Evolutionary conservation across 2,888 invertebrate species (phyloP), one percentile per base, ranked within the genome.

Genomic region (Choreutis nemorana): DNA sequence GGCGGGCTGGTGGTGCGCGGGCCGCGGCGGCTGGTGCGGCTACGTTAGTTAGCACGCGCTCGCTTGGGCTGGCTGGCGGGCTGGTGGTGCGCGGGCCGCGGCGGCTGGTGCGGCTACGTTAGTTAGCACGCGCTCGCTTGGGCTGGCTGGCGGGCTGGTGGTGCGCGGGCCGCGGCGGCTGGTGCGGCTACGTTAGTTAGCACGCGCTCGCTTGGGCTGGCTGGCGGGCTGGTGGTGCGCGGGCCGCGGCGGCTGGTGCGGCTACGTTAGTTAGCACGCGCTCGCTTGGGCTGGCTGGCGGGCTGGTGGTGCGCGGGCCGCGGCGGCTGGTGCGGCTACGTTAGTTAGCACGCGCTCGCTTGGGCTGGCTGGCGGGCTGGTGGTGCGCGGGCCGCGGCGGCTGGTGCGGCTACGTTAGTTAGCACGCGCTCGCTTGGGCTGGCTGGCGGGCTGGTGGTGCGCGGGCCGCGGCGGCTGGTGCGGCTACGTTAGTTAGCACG

Each of bases 261-360:
- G 9, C 14, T 14, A n/a, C n/a, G n/a, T n/a, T n/a, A 26, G 26
- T 26, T 26, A n/a, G 26, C 26, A 6, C 26, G 8, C 2, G 26
- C 26, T 8, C 26, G 4, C 26, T 26, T 26, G 8, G 14, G 14
- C n/a, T n/a, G n/a, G n/a, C n/a, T n/a, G n/a, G n/a, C n/a, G n/a
- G n/a, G n/a, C n/a, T n/a, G n/a, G 18, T 18, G 18, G 35, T 55
- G 57, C 9, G n/a, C n/a, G n/a, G 45, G 29, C 7, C 24, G 31
- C 20, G 36, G 10, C 21, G 29, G 28, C 32, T 50, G 45, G 11
- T 48, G 6, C 37, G 43, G 22, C 44, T 50, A 32, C 40, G 37
- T 44, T 39, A 51, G 44, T 26, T 44, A 47, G 26, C 51, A 55
- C 29, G 49, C 41, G 33, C 47, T 54, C 32, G 50, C 45, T 4